Conservation (phyloP, 2,113 vertebrate species). For the Nanorana parkeri region DNA sequence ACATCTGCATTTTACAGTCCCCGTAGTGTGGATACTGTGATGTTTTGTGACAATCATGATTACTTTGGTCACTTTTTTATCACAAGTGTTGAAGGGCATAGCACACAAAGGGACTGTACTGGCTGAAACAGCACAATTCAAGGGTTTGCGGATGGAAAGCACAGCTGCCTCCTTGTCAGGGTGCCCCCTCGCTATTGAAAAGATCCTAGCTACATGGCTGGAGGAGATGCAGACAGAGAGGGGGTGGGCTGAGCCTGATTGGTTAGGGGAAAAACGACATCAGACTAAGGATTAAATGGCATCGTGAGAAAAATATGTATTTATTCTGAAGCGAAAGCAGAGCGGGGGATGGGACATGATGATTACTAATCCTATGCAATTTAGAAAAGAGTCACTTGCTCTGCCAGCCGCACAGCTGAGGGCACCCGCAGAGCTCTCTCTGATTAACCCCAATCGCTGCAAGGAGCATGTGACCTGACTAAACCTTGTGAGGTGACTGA, state of each 20-base stretch:
- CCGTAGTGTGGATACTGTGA: background rate
- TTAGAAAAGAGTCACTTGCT: conserved; percentile 40
- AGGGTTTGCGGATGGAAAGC: background rate
- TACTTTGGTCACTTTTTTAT: background rate
- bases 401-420: conserved; percentile 29
- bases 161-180: conserved; percentile 30
- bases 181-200: conserved; percentile 43
- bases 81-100: background rate
- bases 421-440: conserved; percentile 31
- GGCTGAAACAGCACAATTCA: background rate
- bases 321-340: conserved; percentile 42
- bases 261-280: conserved; percentile 43
- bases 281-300: conserved; percentile 50
- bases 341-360: conserved; percentile 15
- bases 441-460: conserved; percentile 49
- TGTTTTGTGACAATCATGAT: background rate
- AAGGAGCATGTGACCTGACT: conserved; percentile 30
- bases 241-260: conserved; percentile 24
- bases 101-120: background rate
- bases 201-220: conserved; percentile 46
- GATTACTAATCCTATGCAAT: conserved; percentile 53
- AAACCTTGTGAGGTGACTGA: conserved; percentile 35
- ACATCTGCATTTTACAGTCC: no score
- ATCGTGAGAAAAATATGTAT: conserved; percentile 53
- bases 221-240: conserved; percentile 23